Evolutionary conservation across 1,140 invertebrate genomes (phyloP).

Genomic region (Drosophila pandora): DNA sequence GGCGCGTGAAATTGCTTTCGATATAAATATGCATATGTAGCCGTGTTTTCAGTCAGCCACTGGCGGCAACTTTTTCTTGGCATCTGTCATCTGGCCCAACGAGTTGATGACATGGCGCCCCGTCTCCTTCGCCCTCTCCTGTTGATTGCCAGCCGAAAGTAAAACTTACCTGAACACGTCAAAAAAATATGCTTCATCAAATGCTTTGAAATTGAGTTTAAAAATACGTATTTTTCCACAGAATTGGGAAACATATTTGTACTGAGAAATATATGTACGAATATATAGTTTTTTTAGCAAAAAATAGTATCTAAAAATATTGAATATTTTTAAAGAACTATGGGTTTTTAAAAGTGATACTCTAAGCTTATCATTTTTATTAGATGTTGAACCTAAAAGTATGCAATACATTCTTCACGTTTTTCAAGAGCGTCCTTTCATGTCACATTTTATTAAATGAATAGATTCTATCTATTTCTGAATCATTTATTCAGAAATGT

Average conservation of each 20-base stretch:
- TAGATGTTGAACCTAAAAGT: neutral
- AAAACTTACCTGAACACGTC: constrained; percentile 17
- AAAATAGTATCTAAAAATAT: too few relatives aligned
- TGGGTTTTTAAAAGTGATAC: too few relatives aligned
- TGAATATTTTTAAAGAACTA: neutral
- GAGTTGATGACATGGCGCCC: constrained; percentile 38
- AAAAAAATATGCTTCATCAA: constrained; percentile 2
- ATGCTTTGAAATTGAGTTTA: neutral
- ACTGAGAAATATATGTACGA: neutral
- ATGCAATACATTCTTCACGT: neutral
- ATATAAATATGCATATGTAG: neutral
- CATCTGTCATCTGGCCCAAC: constrained; percentile 43
- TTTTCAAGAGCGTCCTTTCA: neutral
- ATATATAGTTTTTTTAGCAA: too few relatives aligned
- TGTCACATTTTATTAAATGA: neutral
- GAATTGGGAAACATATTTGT: neutral
- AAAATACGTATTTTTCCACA: neutral
- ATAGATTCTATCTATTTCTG: neutral
- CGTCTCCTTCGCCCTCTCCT: neutral
- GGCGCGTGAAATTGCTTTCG: constrained; percentile 62
- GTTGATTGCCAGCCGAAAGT: constrained; percentile 17
- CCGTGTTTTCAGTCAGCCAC: constrained; percentile 10
- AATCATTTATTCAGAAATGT: neutral
- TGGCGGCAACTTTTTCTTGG: constrained; percentile 41
- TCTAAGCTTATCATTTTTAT: too few relatives aligned